Conservation (phyloP, 1,140 invertebrate species). For the Holotrichia oblita region DNA sequence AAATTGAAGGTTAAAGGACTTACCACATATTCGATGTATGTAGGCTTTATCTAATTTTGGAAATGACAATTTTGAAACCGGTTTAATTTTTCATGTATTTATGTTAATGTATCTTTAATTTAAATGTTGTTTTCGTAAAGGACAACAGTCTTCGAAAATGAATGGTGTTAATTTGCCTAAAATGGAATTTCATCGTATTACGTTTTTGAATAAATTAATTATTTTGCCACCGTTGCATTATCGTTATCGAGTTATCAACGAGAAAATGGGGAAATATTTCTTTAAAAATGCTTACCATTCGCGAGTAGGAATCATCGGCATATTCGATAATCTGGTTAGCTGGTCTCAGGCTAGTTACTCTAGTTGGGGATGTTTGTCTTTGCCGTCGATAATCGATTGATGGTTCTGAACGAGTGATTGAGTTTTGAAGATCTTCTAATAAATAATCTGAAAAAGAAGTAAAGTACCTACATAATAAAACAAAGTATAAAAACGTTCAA, state of each 20-base stretch:
- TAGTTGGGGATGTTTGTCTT: slow-evolving; percentile 53
- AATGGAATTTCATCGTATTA: slow-evolving; percentile 10
- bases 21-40: not conserved
- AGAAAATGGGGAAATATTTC: no score
- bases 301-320: slow-evolving; percentile 57
- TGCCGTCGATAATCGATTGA: slow-evolving; percentile 44
- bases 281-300: slow-evolving; percentile 49
- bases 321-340: slow-evolving; percentile 58
- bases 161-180: not conserved
- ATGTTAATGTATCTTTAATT: not conserved
- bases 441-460: slow-evolving; percentile 52
- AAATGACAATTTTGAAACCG: slow-evolving; percentile 11
- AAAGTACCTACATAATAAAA: no score
- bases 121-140: not conserved
- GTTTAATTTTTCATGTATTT: slow-evolving; percentile 5
- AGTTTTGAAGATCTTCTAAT: slow-evolving; percentile 59
- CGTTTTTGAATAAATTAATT: slow-evolving; percentile 9
- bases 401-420: slow-evolving; percentile 55
- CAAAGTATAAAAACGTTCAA: not conserved
- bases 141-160: not conserved
- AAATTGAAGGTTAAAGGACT: not conserved
- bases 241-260: not conserved
- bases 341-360: slow-evolving; percentile 52
- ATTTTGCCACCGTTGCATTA: not conserved
- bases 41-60: slow-evolving; percentile 12